These are phyloP conservation scores for Rhinolophus ferrumequinum DNA, from an alignment of 2,113 vertebrate genomes.

Conservation along the genomic window DNA sequence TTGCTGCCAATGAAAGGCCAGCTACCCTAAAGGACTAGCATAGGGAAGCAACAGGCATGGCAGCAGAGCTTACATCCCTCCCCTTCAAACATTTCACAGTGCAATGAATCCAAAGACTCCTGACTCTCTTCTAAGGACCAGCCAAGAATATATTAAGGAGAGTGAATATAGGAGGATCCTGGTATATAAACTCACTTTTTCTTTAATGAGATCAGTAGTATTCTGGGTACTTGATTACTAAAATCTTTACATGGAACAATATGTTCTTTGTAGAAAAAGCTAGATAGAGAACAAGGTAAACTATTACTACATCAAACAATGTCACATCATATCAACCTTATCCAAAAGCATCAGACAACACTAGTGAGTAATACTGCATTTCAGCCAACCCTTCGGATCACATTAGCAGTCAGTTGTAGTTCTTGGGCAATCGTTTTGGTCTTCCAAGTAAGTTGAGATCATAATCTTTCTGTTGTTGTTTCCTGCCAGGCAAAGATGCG, in stretches of 20 bases:
- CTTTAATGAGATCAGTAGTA: slow-evolving; percentile 22
- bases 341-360: not conserved
- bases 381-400: slow-evolving; percentile 30
- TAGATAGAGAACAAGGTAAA: slow-evolving; percentile 9
- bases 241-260: slow-evolving; percentile 40
- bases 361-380: slow-evolving; percentile 29
- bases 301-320: slow-evolving; percentile 46
- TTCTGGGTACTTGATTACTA: slow-evolving; percentile 19
- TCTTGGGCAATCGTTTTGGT: slow-evolving; percentile 32
- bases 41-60: not conserved
- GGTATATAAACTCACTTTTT: not conserved
- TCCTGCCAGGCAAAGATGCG: slow-evolving; percentile 51
- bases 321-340: slow-evolving; percentile 59
- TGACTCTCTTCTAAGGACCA: slow-evolving; percentile 6
- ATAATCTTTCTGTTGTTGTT: slow-evolving; percentile 42
- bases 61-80: not conserved
- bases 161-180: not conserved
- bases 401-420: not conserved
- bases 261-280: slow-evolving; percentile 56
- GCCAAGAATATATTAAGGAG: slow-evolving; percentile 7
- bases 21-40: not conserved
- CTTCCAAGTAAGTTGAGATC: slow-evolving; percentile 62
- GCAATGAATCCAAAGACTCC: not conserved
- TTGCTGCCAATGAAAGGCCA: not conserved
- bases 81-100: not conserved